Base-by-base conservation (phyloP, 2,888 invertebrate genomes). In the Panopea generosa region DNA sequence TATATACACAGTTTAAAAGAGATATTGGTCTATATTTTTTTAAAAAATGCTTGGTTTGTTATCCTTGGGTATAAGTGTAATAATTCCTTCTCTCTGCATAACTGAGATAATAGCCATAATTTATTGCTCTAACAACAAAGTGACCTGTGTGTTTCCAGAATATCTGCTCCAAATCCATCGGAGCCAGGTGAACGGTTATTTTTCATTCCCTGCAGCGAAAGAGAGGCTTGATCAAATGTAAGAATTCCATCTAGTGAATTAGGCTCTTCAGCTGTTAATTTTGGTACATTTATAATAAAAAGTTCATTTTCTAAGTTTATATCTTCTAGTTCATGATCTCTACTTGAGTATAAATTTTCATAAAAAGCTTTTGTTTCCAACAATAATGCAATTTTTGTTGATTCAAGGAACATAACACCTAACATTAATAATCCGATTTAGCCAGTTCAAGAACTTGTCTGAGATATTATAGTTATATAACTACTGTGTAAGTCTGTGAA, bases 41-140 rank as follows among this genome's bases (percentile, higher is more conserved):
- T 63, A 16, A 63, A n/a, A 59, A 53, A 69, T 40, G 68, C 63
- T 57, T 69, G 55, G 29, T 59, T 33, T 75, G 27, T 60, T 55
- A 33, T 52, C 57, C n/a, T 69, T 69, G 27, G n/a, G n/a, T n/a
- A n/a, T n/a, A n/a, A n/a, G n/a, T n/a, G n/a, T n/a, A n/a, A n/a
- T n/a, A n/a, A n/a, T 69, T 3, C 60, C 65, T 11, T 53, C 43
- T 63, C 40, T 59, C 20, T 63, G 63, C 0, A 59, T 49, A 20
- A 53, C 18, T 20, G 63, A 60, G 14, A 11, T 43, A 2, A 68
- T 22, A 68, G 11, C 50, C 50, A 57, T 68, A 38, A 57, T 74
- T 68, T 20, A 74, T 14, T 45, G 67, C 55, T 40, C 65, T 29
- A 14, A 67, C 53, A 33, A 68, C 57, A 68, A 62, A 52, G 4